Conservation (phyloP, 2,888 invertebrate genomes). For the Xestia xanthographa region DNA sequence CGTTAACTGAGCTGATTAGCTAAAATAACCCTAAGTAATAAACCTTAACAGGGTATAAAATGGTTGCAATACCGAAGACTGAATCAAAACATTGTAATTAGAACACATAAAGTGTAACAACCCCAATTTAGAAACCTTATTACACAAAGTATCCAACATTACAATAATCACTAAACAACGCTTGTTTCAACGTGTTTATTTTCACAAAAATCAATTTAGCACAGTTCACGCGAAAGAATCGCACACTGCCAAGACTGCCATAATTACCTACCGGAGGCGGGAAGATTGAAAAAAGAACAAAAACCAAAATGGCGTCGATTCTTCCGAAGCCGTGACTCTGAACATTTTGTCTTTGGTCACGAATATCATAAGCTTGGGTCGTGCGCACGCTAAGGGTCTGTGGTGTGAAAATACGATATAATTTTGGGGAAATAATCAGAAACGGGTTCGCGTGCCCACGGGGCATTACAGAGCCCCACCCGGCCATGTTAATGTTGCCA, state of each 20-base stretch:
- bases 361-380: slow-evolving; percentile 81
- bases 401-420: slow-evolving; percentile 90
- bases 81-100: slow-evolving; percentile 37
- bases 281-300: slow-evolving; percentile 70
- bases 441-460: slow-evolving; percentile 88
- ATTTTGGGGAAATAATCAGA: slow-evolving; percentile 90
- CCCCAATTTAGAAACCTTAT: slow-evolving; percentile 51
- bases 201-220: slow-evolving; percentile 65
- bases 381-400: slow-evolving; percentile 80
- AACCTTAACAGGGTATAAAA: slow-evolving; percentile 9
- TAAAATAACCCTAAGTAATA: neutral
- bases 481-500: slow-evolving; percentile 89
- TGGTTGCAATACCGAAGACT: slow-evolving; percentile 7
- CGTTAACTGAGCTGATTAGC: slow-evolving; percentile 1
- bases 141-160: slow-evolving; percentile 49
- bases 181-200: slow-evolving; percentile 53
- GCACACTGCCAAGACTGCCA: slow-evolving; percentile 61
- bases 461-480: slow-evolving; percentile 89
- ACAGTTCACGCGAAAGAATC: slow-evolving; percentile 66
- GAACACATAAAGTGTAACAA: slow-evolving; percentile 45
- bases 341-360: slow-evolving; percentile 85
- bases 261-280: slow-evolving; percentile 72
- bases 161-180: slow-evolving; percentile 48
- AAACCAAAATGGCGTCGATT: slow-evolving; percentile 75
- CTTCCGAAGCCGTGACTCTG: slow-evolving; percentile 75